Conservation (phyloP, 2,113 vertebrate species). For the Pterocles orientalis region DNA sequence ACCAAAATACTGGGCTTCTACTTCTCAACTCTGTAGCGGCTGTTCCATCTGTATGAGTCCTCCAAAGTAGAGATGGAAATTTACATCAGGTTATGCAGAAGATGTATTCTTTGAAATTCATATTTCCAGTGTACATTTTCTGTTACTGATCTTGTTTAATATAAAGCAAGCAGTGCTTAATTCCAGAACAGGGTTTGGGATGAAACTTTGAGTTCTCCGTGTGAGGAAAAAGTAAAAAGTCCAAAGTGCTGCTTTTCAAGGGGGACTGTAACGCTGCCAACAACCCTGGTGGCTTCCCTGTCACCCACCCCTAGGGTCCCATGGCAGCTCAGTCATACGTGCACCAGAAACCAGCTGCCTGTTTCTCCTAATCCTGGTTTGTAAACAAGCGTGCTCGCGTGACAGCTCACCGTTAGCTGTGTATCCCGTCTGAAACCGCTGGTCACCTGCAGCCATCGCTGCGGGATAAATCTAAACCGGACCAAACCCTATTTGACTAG, state of each 20-base stretch:
- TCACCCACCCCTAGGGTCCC: neutral
- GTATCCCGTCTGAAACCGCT: neutral
- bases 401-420: rapidly evolving
- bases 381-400: rapidly evolving
- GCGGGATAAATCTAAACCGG: neutral
- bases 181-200: neutral
- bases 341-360: neutral
- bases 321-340: rapidly evolving
- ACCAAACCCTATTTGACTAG: neutral
- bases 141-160: neutral
- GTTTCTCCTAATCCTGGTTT: neutral
- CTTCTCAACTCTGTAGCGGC: neutral
- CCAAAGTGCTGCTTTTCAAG: neutral
- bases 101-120: neutral
- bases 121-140: neutral
- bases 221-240: neutral
- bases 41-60: rapidly evolving
- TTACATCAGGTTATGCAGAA: neutral
- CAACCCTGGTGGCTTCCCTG: neutral
- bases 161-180: neutral
- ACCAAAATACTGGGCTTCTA: neutral
- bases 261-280: neutral
- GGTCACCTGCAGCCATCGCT: neutral
- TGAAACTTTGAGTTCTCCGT: neutral
- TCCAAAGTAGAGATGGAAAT: neutral